A percentile compares a stretch with the other conserved stretches of the same genome.
These are phyloP conservation scores for Oxycera nigricornis DNA, from an alignment of 2,888 invertebrate genomes.

Conservation along the genomic window DNA sequence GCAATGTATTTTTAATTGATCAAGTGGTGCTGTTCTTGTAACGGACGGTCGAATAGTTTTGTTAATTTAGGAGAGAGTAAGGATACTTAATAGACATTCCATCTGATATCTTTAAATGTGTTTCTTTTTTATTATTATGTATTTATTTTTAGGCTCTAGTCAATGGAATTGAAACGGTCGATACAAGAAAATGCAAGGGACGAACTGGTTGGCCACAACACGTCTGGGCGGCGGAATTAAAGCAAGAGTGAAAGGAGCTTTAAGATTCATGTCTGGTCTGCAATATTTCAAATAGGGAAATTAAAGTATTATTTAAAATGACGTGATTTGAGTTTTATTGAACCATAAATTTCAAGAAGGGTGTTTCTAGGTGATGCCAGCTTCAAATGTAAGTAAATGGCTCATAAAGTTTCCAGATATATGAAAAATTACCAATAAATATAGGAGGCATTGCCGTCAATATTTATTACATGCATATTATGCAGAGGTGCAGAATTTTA, in stretches of 20 bases:
- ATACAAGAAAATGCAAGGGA: slow-evolving; percentile 71
- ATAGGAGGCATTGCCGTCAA: too few relatives aligned
- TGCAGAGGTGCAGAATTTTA: too few relatives aligned
- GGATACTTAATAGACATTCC: slow-evolving; percentile 13
- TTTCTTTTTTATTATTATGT: not conserved
- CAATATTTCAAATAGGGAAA: slow-evolving; percentile 33
- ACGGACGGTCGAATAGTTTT: not conserved
- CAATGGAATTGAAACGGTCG: slow-evolving; percentile 31
- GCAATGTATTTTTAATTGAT: slow-evolving; percentile 31
- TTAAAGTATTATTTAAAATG: slow-evolving; percentile 32
- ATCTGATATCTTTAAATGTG: not conserved
- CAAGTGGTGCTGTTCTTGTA: not conserved
- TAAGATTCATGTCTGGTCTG: slow-evolving; percentile 48
- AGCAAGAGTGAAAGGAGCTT: slow-evolving; percentile 66
- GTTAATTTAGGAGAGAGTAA: slow-evolving; percentile 25
- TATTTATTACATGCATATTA: too few relatives aligned
- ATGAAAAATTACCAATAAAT: too few relatives aligned
- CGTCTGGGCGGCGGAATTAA: slow-evolving; percentile 90
- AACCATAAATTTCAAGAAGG: not conserved
- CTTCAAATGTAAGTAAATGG: too few relatives aligned
- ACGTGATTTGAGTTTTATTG: not conserved
- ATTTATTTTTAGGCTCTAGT: slow-evolving; percentile 33
- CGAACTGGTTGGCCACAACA: slow-evolving; percentile 97
- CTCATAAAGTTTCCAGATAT: too few relatives aligned
- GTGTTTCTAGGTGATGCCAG: not conserved